phyloP scores from a whole-genome alignment of 2,113 vertebrate species.

The Eira barbara region DNA sequence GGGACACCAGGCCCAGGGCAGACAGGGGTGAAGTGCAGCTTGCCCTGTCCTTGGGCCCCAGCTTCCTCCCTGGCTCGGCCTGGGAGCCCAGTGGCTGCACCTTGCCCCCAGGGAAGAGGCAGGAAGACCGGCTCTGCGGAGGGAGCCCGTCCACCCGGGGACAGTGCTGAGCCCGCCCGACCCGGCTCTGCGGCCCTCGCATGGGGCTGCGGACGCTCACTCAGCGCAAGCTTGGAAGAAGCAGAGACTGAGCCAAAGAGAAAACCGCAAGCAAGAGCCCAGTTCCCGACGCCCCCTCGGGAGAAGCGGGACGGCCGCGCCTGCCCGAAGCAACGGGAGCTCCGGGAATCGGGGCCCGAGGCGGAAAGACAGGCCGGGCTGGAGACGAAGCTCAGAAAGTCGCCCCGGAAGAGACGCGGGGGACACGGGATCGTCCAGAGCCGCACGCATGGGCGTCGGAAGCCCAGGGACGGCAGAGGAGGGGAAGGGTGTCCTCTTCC shows the following conservation, averaged over 20 bases:
- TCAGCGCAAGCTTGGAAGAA: fast-evolving
- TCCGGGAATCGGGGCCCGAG: fast-evolving
- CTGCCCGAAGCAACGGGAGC: fast-evolving
- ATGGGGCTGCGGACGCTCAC: fast-evolving
- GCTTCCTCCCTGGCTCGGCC: neutral
- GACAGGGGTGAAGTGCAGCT: fast-evolving
- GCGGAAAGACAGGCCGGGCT: neutral
- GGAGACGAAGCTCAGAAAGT: fast-evolving
- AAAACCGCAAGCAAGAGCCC: neutral
- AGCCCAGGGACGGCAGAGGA: neutral
- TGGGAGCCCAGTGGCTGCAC: neutral
- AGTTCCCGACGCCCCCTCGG: neutral
- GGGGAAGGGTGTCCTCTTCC: neutral
- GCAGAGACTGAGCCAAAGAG: neutral
- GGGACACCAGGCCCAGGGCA: neutral
- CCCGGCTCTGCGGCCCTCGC: neutral
- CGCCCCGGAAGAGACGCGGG: fast-evolving
- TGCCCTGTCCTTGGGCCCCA: neutral
- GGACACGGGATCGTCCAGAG: neutral
- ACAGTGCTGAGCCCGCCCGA: fast-evolving
- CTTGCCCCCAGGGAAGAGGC: neutral
- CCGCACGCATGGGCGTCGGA: fast-evolving
- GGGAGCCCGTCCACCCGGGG: neutral
- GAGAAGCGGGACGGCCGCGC: neutral
- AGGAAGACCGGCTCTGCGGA: neutral